Base-by-base conservation (phyloP, 2,888 invertebrate genomes). In the Drosophila flavopinicola region DNA sequence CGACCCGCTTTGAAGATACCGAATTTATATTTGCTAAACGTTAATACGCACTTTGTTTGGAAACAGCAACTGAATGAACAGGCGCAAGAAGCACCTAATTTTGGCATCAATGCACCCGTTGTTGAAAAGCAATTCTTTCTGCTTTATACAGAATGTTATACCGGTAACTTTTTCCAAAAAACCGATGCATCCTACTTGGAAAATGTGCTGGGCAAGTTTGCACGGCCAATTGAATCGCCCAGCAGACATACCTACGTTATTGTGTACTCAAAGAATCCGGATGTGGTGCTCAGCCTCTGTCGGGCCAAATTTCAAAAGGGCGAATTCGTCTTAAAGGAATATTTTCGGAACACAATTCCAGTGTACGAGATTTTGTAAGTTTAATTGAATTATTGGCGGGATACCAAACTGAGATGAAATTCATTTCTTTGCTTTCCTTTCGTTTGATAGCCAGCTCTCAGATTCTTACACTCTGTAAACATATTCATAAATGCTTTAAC, bases 81-180 rank as follows among this genome's bases (percentile, higher is more conserved):
- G 20, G 5, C 17, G 5, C 20, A 39, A 6, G 25, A 13, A 2
- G 42, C 41, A 1, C 5, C 33, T 6, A 47, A 32, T 25, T 24
- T 32, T 32, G 17, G 32, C 2, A 6, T 53, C 6, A 45, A 41
- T 6, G 42, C 41, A 0, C 47, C 48, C 3, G 24, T 37, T 13
- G 20, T 66, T 5, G 84, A 80, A 27, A 45, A 58, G 2, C 68
- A 80, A 29, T 80, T 66, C 29, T 84, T 82, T 58, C 11, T 78
- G 24, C 33, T 84, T 0, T 44, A 63, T n/a, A 68, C 61, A 0
- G 45, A 59, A 10, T 47, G 61, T 1, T 11, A 20, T 0, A 11
- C 65, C 1, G 54, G 41, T 1, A n/a, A 30, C 3, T 76, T 85
- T 42, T 82, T 66, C 6, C 39, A 27, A 20, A 54, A 29, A 0